These are phyloP conservation scores for Lasioglossum villosulum DNA, from an alignment of 2,888 invertebrate genomes.

Conservation along the genomic window DNA sequence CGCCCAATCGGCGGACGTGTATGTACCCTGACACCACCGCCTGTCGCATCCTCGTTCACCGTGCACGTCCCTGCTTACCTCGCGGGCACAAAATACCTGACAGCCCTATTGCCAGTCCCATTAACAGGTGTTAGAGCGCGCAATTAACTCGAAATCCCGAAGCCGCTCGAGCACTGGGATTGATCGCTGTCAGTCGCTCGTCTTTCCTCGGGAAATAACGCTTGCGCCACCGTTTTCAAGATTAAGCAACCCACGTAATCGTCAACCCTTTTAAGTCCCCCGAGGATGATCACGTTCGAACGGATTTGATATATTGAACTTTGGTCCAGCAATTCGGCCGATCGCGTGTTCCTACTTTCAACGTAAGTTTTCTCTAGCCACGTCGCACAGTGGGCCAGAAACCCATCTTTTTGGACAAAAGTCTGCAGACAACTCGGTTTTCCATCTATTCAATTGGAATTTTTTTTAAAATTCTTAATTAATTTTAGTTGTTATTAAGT, in stretches of 20 bases:
- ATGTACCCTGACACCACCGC: slow-evolving; percentile 75
- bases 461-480: too few relatives aligned
- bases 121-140: slow-evolving; percentile 79
- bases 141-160: slow-evolving; percentile 78
- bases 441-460: too few relatives aligned
- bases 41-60: slow-evolving; percentile 71
- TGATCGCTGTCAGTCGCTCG: slow-evolving; percentile 53
- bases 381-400: too few relatives aligned
- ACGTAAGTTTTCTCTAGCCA: neutral
- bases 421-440: too few relatives aligned
- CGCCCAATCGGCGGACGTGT: slow-evolving; percentile 53
- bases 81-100: slow-evolving; percentile 79
- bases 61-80: slow-evolving; percentile 76
- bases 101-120: slow-evolving; percentile 77
- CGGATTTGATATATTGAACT: too few relatives aligned
- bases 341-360: neutral
- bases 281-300: too few relatives aligned
- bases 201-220: slow-evolving; percentile 17
- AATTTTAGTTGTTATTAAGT: too few relatives aligned
- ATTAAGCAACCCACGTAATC: too few relatives aligned
- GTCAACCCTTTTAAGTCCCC: too few relatives aligned
- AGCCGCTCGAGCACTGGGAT: slow-evolving; percentile 50
- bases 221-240: too few relatives aligned
- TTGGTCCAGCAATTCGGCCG: neutral
- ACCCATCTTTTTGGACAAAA: too few relatives aligned